Evolutionary conservation across 1,140 invertebrate species (phyloP).

Genomic region (Chionoecetes opilio): DNA sequence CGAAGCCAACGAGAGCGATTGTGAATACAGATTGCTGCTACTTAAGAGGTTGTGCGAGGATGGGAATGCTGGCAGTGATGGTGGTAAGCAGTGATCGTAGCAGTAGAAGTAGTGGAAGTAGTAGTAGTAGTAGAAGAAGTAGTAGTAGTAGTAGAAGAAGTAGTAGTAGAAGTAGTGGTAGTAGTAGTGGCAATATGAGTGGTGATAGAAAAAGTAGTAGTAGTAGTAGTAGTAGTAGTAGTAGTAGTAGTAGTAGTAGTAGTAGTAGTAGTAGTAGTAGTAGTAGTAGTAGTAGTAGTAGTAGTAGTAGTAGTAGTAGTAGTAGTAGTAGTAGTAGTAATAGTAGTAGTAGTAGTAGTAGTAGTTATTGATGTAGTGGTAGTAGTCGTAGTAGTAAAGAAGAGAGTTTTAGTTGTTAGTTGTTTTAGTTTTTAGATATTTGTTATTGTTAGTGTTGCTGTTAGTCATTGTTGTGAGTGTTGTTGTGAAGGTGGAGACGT

Average conservation of each 20-base stretch:
- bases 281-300: not conserved
- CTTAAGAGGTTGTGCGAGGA: not conserved
- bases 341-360: conserved; percentile 54
- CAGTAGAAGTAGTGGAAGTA: not conserved
- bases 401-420: not conserved
- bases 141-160: not conserved
- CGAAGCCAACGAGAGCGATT: conserved; percentile 3
- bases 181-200: not conserved
- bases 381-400: not conserved
- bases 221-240: not conserved
- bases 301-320: conserved; percentile 24
- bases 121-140: not conserved
- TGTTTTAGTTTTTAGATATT: no score
- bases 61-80: not conserved
- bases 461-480: not conserved
- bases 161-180: conserved; percentile 27
- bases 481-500: not conserved
- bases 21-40: not conserved
- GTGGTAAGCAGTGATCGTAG: not conserved
- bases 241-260: not conserved
- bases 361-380: conserved; percentile 16
- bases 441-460: no score
- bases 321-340: conserved; percentile 38
- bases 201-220: not conserved
- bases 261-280: not conserved